Evolutionary conservation across 2,888 invertebrate species (phyloP).

Genomic region (Tanytarsus gracilentus): DNA sequence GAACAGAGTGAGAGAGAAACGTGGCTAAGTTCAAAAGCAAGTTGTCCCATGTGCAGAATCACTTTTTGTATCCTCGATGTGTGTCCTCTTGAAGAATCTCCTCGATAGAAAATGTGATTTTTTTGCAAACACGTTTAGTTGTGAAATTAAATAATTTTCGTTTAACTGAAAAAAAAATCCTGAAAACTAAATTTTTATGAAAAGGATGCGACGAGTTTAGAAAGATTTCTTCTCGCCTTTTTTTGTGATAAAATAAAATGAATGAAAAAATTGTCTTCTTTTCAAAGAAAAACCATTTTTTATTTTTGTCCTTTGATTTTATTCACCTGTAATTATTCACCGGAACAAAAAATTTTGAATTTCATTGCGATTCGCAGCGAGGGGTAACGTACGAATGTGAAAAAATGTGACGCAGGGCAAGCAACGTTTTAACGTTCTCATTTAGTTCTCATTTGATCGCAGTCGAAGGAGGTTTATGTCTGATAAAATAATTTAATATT

Average conservation of each 20-base stretch:
- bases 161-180: background rate
- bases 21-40: slow-evolving; percentile 75
- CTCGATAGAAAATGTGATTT: background rate
- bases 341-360: background rate
- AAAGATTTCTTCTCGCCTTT: background rate
- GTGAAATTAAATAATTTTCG: too few species aligned
- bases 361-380: background rate
- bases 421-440: background rate
- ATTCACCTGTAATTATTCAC: background rate
- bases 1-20: slow-evolving; percentile 56
- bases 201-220: background rate
- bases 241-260: background rate
- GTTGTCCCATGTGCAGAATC: slow-evolving; percentile 81
- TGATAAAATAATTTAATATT: background rate
- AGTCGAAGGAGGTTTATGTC: slow-evolving; percentile 3
- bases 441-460: background rate
- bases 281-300: too few species aligned
- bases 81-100: slow-evolving; percentile 43
- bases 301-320: too few species aligned
- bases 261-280: background rate
- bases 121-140: too few species aligned
- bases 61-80: slow-evolving; percentile 80
- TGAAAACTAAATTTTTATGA: background rate
- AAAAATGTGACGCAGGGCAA: background rate
- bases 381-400: background rate